Percentiles rank a stretch among this genome's conserved stretches.
These are phyloP conservation scores for Agelastica alni DNA, from an alignment of 2,888 invertebrate species.

Conservation along the genomic window DNA sequence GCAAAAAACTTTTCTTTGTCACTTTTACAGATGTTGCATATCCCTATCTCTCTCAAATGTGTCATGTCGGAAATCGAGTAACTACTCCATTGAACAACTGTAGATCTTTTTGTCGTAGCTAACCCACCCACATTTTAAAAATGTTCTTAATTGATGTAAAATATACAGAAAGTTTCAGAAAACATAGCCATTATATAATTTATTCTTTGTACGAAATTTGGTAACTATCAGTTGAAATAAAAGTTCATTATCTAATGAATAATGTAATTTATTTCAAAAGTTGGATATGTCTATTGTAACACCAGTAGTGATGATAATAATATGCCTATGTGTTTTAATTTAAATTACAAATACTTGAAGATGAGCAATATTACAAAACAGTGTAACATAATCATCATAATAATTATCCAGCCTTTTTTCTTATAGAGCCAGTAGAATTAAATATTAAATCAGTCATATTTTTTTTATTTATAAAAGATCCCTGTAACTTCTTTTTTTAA, in stretches of 20 bases:
- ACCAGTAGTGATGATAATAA: neutral
- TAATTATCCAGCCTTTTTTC: too few relatives aligned
- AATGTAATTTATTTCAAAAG: neutral
- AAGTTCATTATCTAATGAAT: neutral
- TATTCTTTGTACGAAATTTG: too few relatives aligned
- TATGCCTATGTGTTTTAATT: too few relatives aligned
- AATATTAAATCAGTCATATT: too few relatives aligned
- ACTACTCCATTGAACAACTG: slow-evolving; percentile 15
- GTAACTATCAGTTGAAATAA: neutral
- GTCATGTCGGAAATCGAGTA: slow-evolving; percentile 25
- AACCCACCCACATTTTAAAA: slow-evolving; percentile 17
- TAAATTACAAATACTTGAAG: too few relatives aligned
- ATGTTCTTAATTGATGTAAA: neutral
- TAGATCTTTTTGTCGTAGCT: slow-evolving; percentile 12
- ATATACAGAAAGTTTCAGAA: neutral
- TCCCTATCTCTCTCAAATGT: slow-evolving; percentile 26
- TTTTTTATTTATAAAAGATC: too few relatives aligned
- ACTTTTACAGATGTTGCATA: slow-evolving; percentile 21
- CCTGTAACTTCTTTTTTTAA: too few relatives aligned
- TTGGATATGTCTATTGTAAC: neutral
- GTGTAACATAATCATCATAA: too few relatives aligned
- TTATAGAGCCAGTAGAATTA: too few relatives aligned
- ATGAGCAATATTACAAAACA: too few relatives aligned
- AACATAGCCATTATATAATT: too few relatives aligned
- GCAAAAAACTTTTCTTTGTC: slow-evolving; percentile 31